Evolutionary conservation across 2,888 invertebrate species (phyloP), one percentile per base, ranked within the genome.

Genomic region (Conus canariensis): DNA sequence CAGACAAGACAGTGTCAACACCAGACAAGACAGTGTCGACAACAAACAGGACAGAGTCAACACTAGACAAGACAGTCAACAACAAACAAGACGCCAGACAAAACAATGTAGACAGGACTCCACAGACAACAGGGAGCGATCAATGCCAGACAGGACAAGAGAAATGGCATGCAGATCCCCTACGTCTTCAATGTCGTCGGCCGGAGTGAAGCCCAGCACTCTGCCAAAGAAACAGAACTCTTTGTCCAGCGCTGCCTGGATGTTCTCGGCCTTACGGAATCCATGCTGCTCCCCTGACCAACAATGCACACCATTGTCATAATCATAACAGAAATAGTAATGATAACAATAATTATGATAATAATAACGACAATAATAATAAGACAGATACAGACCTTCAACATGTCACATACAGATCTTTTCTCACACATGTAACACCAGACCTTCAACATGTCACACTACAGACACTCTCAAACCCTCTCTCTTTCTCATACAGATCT

Each of bases 251-350:
- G 95, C 94, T 64, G 93, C 93, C 91, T 95, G 94, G 70, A 96
- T 96, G 88, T 96, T 96, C 90, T 96, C 95, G 64, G 96, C 94
- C 90, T 95, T 95, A 19, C 96, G 93, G 93, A 97, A 97, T 8
- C 97, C 97, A 93, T 97, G 97, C 87, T 96, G 96, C 92, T 97
- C 97, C 64, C 96, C 96, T 96, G 90, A 12, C 91, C 56, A 87
- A n/a, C 67, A 59, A 45, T 22, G 9, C 30, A 12, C 85, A 85
- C 12, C 45, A 45, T 7, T 16, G 64, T 64, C 64, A 64, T 64
- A 10, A 64, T 64, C 64, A 64, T 64, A 16, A 74, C 19, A 10
- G 10, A 74, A 25, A 30, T 87, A 22, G 16, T 64, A 16, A 74
- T 3, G 1, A n/a, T 87, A 25, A 30, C 67, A 22, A 87, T 25